Conservation (phyloP, 2,888 invertebrate species). For the Orgyia antiqua region DNA sequence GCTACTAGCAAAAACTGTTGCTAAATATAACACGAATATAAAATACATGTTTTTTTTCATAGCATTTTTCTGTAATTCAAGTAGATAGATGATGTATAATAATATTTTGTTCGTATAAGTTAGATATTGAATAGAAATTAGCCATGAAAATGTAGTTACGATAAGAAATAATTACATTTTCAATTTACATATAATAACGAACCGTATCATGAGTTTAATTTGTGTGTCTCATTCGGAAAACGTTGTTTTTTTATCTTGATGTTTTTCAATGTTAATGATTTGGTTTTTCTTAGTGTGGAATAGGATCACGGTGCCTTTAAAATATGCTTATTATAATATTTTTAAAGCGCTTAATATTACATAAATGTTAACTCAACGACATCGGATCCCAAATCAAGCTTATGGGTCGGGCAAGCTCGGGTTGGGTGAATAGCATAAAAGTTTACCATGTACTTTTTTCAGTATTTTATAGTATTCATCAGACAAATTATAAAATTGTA, state of each 20-base stretch:
- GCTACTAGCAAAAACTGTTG: slow-evolving; percentile 22
- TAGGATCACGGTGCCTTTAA: too few relatives aligned
- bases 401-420: too few relatives aligned
- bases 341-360: too few relatives aligned
- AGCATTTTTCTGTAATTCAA: slow-evolving; percentile 7
- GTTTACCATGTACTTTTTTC: too few relatives aligned
- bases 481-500: too few relatives aligned
- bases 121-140: slow-evolving; percentile 17
- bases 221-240: slow-evolving; percentile 1
- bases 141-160: slow-evolving; percentile 25
- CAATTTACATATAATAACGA: slow-evolving; percentile 2
- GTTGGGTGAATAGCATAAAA: too few relatives aligned
- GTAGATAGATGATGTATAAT: not conserved
- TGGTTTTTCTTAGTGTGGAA: too few relatives aligned
- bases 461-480: too few relatives aligned
- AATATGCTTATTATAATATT: too few relatives aligned
- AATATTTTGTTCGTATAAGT: slow-evolving; percentile 1
- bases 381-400: too few relatives aligned
- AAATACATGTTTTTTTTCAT: slow-evolving; percentile 32
- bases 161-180: slow-evolving; percentile 23
- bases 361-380: too few relatives aligned
- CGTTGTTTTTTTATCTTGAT: not conserved
- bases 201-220: slow-evolving; percentile 3
- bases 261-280: not conserved
- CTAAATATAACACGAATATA: slow-evolving; percentile 16